Evolutionary conservation across 2,113 vertebrate species (phyloP).

Genomic region (Anguilla japonica): DNA sequence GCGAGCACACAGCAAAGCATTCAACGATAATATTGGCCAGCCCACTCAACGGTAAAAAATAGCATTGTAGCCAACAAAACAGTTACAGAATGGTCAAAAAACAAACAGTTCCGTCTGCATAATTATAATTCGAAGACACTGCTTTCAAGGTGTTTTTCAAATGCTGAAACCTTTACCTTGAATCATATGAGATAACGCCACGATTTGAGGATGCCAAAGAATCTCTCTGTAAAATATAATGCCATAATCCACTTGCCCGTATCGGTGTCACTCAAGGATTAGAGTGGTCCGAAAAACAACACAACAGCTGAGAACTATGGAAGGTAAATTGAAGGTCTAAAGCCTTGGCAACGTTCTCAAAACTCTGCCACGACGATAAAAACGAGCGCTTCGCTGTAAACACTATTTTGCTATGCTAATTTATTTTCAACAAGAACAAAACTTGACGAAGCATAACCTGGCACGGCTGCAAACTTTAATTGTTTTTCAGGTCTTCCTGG

Average conservation of each 20-base stretch:
- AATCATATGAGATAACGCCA: background rate
- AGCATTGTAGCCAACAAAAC: background rate
- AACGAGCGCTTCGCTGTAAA: background rate
- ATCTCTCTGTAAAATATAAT: slow-evolving; percentile 10
- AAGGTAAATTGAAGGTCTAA: slow-evolving; percentile 14
- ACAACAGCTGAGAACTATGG: background rate
- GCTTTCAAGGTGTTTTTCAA: background rate
- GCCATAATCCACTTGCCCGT: background rate
- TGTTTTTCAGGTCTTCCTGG: background rate
- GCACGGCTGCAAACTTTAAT: background rate
- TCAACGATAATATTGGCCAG: slow-evolving; percentile 1
- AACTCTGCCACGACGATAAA: background rate
- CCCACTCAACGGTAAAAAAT: background rate
- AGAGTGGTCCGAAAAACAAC: slow-evolving; percentile 12
- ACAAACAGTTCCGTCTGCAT: background rate
- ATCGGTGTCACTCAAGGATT: slow-evolving; percentile 18
- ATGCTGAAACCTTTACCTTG: background rate
- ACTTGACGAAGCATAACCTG: background rate
- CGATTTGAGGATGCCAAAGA: background rate
- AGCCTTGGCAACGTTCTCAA: background rate
- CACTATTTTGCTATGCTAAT: background rate
- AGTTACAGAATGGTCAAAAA: background rate
- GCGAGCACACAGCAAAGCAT: background rate
- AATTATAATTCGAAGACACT: background rate
- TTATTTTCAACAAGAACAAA: background rate